Percentiles rank a stretch among this genome's conserved stretches.
Conservation (phyloP, 2,113 vertebrate species). For the Gallinago jamesoni region DNA sequence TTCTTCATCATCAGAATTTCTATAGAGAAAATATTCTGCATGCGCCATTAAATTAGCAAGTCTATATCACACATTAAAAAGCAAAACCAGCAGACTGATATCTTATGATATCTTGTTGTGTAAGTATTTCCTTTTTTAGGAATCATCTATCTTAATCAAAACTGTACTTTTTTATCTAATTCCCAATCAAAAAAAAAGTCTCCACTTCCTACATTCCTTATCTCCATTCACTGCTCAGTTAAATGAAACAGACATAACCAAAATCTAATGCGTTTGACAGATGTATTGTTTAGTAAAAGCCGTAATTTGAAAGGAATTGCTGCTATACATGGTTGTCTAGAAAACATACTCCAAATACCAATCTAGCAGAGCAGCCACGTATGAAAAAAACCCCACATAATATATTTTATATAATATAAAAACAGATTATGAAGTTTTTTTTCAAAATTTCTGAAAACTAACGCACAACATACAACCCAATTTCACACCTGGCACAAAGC, state of each 20-base stretch:
- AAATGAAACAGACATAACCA: not conserved
- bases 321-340: not conserved
- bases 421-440: not conserved
- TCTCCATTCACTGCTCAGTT: not conserved
- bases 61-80: not conserved
- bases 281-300: not conserved
- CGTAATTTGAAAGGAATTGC: not conserved
- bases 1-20: constrained; percentile 24
- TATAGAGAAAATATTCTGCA: not conserved
- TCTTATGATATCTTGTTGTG: not conserved
- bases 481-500: not conserved
- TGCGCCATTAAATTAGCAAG: constrained; percentile 22
- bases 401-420: not conserved
- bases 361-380: not conserved
- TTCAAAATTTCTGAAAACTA: not conserved
- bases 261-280: not conserved
- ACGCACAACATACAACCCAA: not conserved
- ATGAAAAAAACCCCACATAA: not conserved
- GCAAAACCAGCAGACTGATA: not conserved
- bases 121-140: constrained; percentile 1
- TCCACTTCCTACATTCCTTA: not conserved
- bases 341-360: not conserved
- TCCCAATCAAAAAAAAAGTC: not conserved
- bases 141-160: not conserved
- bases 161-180: not conserved